Percentiles rank a stretch among this genome's conserved stretches.
Conservation (phyloP, 2,888 invertebrate species). For the Drosophila anomalata region DNA sequence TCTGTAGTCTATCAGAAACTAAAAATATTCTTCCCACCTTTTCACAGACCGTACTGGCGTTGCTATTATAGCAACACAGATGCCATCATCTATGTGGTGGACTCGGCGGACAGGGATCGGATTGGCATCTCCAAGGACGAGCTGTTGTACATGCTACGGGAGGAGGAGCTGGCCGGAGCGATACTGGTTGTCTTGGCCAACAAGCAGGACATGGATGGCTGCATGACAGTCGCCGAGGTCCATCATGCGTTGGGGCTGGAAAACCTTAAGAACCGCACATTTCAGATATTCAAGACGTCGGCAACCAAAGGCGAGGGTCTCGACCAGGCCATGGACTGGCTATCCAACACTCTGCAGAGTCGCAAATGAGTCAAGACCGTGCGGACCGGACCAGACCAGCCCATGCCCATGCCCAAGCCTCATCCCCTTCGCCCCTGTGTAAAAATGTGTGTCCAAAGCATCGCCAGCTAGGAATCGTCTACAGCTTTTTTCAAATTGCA, state of each 20-base stretch:
- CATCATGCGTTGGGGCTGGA: conserved; percentile 98
- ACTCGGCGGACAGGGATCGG: conserved; percentile 99
- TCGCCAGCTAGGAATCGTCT: conserved; percentile 43
- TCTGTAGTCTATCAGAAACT: too few relatives aligned
- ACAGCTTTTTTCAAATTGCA: conserved; percentile 56
- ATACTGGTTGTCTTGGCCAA: conserved; percentile 98
- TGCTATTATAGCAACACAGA: conserved; percentile 99
- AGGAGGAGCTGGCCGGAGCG: conserved; percentile 98
- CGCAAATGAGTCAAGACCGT: conserved; percentile 88
- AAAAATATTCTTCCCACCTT: conserved; percentile 70
- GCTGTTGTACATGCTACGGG: conserved; percentile 98
- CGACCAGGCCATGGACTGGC: conserved; percentile 99
- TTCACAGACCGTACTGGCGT: conserved; percentile 97
- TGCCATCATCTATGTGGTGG: conserved; percentile 99
- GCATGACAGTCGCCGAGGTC: conserved; percentile 97
- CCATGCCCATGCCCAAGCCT: conserved; percentile 1
- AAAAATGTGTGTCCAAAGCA: conserved; percentile 72
- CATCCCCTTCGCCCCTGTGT: conserved; percentile 52
- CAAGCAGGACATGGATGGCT: conserved; percentile 99
- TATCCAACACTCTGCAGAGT: conserved; percentile 94
- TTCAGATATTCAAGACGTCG: conserved; percentile 98
- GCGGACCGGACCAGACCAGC: neutral
- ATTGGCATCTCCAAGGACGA: conserved; percentile 99
- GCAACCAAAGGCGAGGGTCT: conserved; percentile 99
- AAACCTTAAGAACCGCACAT: conserved; percentile 97